phyloP scores from a whole-genome alignment of 2,113 vertebrate species.

The Orycteropus afer region DNA sequence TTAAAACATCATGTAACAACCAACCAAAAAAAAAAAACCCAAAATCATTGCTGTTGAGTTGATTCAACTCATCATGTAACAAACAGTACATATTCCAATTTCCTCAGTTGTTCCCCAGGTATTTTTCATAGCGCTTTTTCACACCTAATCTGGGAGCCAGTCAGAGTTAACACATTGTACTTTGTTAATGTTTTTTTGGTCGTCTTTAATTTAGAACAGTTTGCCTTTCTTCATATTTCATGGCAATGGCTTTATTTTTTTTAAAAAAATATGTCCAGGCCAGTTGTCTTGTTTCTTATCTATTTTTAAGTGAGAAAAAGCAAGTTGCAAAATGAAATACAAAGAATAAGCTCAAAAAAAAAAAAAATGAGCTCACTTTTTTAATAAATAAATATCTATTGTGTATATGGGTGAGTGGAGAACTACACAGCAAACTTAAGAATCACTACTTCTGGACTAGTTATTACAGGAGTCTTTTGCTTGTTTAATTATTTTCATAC shows the following conservation, averaged over 20 bases:
- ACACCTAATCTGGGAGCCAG: neutral
- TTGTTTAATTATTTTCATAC: neutral
- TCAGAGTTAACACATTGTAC: neutral
- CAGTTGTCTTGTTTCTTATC: neutral
- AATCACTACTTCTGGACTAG: neutral
- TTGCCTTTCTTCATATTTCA: neutral
- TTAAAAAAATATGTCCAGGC: neutral
- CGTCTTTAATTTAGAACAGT: conserved; percentile 13
- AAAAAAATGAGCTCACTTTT: neutral
- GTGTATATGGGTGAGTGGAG: neutral
- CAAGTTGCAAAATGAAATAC: neutral
- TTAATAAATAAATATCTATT: neutral
- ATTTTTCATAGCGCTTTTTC: neutral
- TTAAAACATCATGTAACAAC: too few relatives aligned
- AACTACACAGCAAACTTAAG: neutral
- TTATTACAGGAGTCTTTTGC: neutral
- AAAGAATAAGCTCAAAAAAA: neutral
- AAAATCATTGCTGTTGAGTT: too few relatives aligned
- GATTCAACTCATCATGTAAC: neutral
- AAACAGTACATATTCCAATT: neutral
- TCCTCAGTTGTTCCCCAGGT: neutral
- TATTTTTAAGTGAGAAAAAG: conserved; percentile 50
- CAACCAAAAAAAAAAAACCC: too few relatives aligned
- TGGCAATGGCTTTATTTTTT: neutral
- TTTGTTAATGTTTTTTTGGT: neutral